Conservation (phyloP, 2,888 invertebrate genomes). For the Gastrophysa polygoni region DNA sequence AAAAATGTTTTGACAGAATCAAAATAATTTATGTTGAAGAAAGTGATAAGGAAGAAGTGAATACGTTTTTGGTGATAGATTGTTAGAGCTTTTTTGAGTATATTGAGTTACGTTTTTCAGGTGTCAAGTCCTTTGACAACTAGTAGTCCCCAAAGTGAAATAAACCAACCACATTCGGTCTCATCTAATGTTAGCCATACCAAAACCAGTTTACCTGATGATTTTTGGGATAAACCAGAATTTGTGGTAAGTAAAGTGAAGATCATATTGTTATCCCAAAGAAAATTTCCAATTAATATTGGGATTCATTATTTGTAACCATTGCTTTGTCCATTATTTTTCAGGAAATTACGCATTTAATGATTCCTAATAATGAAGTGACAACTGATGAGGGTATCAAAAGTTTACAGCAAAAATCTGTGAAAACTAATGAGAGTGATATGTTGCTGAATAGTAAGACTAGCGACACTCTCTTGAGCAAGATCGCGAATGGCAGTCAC, state of each 20-base stretch:
- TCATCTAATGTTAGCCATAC: conserved; percentile 18
- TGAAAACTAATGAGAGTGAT: conserved; percentile 32
- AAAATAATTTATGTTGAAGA: too few relatives aligned
- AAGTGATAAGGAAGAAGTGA: too few relatives aligned
- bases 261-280: too few relatives aligned
- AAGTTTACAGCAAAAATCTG: conserved; percentile 27
- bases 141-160: conserved; percentile 14
- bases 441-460: conserved; percentile 52
- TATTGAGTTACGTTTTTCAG: too few relatives aligned
- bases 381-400: conserved; percentile 28
- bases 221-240: conserved; percentile 34
- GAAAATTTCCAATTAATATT: conserved; percentile 22
- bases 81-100: too few relatives aligned
- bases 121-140: conserved; percentile 20
- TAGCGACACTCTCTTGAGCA: conserved; percentile 51
- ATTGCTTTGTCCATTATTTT: conserved; percentile 6
- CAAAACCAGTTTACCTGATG: conserved; percentile 15
- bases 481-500: conserved; percentile 49
- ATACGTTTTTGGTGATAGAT: too few relatives aligned
- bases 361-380: conserved; percentile 24
- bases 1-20: too few relatives aligned
- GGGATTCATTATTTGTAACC: conserved; percentile 30
- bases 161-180: conserved; percentile 15
- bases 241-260: conserved; percentile 26
- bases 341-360: conserved; percentile 26